phyloP scores from a whole-genome alignment of 1,140 invertebrate species.

The Musca vetustissima region DNA sequence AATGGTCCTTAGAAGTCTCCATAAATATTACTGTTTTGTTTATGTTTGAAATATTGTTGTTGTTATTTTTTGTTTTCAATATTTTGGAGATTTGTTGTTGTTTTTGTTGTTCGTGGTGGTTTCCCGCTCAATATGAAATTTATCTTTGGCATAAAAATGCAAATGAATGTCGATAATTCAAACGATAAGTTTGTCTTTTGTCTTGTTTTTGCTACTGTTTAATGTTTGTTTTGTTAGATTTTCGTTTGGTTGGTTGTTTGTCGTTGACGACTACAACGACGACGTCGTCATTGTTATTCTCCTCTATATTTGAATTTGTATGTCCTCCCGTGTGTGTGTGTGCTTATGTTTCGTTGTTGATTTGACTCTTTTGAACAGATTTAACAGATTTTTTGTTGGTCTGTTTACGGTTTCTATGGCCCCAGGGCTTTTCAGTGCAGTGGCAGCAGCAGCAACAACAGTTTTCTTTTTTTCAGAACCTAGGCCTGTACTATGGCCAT shows the following conservation, averaged over 20 bases:
- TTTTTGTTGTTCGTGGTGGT: neutral
- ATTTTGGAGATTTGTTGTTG: neutral
- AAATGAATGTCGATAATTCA: slow-evolving; percentile 57
- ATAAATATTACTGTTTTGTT: too few species aligned
- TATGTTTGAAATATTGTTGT: too few species aligned
- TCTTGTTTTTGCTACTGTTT: slow-evolving; percentile 56
- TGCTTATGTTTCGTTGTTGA: too few species aligned
- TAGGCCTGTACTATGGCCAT: slow-evolving; percentile 13
- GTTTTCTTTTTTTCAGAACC: too few species aligned
- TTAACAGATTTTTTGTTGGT: slow-evolving; percentile 15
- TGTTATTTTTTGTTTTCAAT: too few species aligned
- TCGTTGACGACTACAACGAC: neutral
- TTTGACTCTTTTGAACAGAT: neutral
- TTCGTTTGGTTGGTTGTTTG: slow-evolving; percentile 9
- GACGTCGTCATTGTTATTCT: slow-evolving; percentile 1
- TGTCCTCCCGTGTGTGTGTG: too few species aligned
- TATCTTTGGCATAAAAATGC: slow-evolving; percentile 44
- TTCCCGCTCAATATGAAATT: slow-evolving; percentile 23
- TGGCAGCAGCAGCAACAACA: too few species aligned
- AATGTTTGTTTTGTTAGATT: slow-evolving; percentile 36
- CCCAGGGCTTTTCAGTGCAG: neutral
- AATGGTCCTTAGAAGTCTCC: too few species aligned
- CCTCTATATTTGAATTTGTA: slow-evolving; percentile 4
- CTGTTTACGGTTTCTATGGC: slow-evolving; percentile 9
- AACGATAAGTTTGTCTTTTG: slow-evolving; percentile 57